phyloP scores from a whole-genome alignment of 2,888 invertebrate species.

The Hypena proboscidalis region DNA sequence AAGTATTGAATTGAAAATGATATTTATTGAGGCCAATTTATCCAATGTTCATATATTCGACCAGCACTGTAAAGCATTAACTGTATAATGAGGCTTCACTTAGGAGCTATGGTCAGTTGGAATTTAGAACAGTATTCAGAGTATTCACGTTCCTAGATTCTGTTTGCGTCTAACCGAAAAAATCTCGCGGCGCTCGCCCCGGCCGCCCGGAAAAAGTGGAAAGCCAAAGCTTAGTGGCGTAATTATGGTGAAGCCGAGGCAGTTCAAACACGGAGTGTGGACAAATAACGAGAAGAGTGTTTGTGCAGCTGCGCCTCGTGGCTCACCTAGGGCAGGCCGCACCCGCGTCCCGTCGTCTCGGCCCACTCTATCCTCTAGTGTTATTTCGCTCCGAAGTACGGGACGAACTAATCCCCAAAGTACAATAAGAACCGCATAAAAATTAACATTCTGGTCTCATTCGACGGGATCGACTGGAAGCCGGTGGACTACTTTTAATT shows the following conservation, averaged over 20 bases:
- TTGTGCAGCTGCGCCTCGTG: slow-evolving; percentile 70
- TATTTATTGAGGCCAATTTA: too few species aligned
- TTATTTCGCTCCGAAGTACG: slow-evolving; percentile 51
- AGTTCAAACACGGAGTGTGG: slow-evolving; percentile 67
- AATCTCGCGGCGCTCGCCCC: slow-evolving; percentile 49
- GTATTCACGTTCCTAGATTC: slow-evolving; percentile 57
- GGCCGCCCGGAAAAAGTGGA: slow-evolving; percentile 55
- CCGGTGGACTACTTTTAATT: slow-evolving; percentile 73
- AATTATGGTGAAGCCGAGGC: slow-evolving; percentile 66
- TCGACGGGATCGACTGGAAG: slow-evolving; percentile 60
- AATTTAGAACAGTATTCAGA: slow-evolving; percentile 61
- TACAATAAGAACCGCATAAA: slow-evolving; percentile 59
- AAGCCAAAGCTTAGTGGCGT: slow-evolving; percentile 70
- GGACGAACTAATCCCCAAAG: slow-evolving; percentile 59
- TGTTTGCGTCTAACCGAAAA: slow-evolving; percentile 58
- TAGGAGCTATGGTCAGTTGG: slow-evolving; percentile 49
- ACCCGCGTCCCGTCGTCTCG: slow-evolving; percentile 38
- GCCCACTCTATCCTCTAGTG: slow-evolving; percentile 39
- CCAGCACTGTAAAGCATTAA: not conserved
- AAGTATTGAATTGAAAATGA: too few species aligned
- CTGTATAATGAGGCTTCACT: slow-evolving; percentile 3
- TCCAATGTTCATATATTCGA: too few species aligned
- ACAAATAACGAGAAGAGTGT: slow-evolving; percentile 75
- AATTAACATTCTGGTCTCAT: slow-evolving; percentile 71
- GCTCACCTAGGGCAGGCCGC: slow-evolving; percentile 38